Evolutionary conservation across 2,888 invertebrate genomes (phyloP).

Genomic region (Conops quadrifasciatus): DNA sequence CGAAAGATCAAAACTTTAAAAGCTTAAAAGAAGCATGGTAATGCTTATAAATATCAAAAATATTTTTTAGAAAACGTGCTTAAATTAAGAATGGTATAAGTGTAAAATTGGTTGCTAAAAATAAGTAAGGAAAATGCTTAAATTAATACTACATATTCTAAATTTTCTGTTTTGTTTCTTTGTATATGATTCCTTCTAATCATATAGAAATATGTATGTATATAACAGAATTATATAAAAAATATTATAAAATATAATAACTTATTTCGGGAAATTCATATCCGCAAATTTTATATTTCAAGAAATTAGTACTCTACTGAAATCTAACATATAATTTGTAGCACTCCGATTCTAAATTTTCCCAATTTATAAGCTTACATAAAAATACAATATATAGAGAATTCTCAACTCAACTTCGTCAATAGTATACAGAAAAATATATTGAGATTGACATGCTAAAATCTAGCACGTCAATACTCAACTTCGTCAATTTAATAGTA

Average conservation of each 20-base stretch:
- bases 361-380: too few species aligned
- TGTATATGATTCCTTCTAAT: too few species aligned
- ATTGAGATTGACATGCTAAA: background rate
- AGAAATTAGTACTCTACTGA: too few species aligned
- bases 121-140: background rate
- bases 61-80: background rate
- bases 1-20: background rate
- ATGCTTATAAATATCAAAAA: background rate
- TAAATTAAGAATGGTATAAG: background rate
- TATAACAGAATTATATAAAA: too few species aligned
- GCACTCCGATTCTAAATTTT: too few species aligned
- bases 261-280: too few species aligned
- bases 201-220: too few species aligned
- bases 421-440: background rate
- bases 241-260: too few species aligned
- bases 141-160: background rate
- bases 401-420: background rate
- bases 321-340: too few species aligned
- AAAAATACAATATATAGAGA: background rate
- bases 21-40: background rate
- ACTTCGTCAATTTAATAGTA: background rate
- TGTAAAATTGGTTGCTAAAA: background rate
- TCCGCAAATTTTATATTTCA: too few species aligned
- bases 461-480: background rate
- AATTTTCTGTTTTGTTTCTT: too few species aligned